Evolutionary conservation across 1,140 invertebrate genomes (phyloP), one percentile per base, ranked within the genome.

Genomic region (Steinernema khuongi): DNA sequence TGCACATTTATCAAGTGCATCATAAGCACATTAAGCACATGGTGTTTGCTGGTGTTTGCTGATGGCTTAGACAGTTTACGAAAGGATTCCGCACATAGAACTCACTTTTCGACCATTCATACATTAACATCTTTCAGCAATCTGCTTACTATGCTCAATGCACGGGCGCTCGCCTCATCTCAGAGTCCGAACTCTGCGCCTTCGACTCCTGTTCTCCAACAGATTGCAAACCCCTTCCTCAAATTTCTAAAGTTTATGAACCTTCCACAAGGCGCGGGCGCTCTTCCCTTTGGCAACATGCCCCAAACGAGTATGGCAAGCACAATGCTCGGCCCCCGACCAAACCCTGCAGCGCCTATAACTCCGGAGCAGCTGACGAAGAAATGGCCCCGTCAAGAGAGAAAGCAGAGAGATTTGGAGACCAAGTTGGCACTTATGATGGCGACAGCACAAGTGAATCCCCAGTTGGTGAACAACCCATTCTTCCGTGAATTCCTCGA

Each of bases 401-500:
- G 74, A 4, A 77, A 77, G 32, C 77, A 79, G 33, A 30, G 71
- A 18, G 77, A 79, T 43, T 19, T 80, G 29, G 77, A 79, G 69
- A 26, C 60, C 7, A 31, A 31, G 18, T 17, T 81, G 0, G 69
- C 79, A 4, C 43, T 81, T 7, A 70, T 73, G 26, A 50, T 81
- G 22, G 73, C 74, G 32, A 73, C 76, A 7, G 74, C 77, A 30
- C 81, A 82, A 11, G 14, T 81, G 0, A 71, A 72, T 17, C 41
- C 60, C 2, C 66, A 72, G 19, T 31, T 77, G 17, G 28, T 81
- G 14, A 31, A 71, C n/a, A 72, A 76, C 73, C 78, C 75, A 1
- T 50, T 75, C 32, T 81, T 82, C 73, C 80, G 80, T 26, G 80
- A 81, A n/a, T 73, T 81, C 29, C 41, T 81, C 29, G 81, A 82